Percentiles rank a stretch among this genome's conserved stretches.
phyloP scores from a whole-genome alignment of 37 sponge, comb jelly and placozoan genomes.

The Agelas oroides region DNA sequence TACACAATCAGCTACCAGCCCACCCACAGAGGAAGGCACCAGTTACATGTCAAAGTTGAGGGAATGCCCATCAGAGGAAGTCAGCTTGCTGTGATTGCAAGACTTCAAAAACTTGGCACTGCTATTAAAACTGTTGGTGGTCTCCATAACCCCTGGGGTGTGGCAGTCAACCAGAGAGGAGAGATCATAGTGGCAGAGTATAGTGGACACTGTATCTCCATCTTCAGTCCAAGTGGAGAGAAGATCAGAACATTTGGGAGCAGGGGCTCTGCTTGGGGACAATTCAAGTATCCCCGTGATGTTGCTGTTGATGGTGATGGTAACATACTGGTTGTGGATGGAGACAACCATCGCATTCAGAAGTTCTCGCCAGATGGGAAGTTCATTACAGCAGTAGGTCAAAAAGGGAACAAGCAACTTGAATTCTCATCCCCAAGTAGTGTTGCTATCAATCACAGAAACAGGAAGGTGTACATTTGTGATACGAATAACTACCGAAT shows the following conservation, averaged over 20 bases:
- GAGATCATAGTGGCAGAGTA: constrained; percentile 20
- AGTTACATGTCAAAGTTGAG: constrained; percentile 21
- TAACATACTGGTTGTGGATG: constrained; percentile 21
- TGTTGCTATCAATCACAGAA: constrained; percentile 31
- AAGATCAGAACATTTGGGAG: constrained; percentile 7
- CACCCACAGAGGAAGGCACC: neutral
- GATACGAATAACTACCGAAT: constrained; percentile 43
- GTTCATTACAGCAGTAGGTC: constrained; percentile 35
- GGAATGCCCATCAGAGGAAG: constrained; percentile 26
- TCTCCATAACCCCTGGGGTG: neutral
- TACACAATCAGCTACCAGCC: constrained; percentile 15
- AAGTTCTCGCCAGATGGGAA: constrained; percentile 49
- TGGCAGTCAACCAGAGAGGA: too few species aligned
- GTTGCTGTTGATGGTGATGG: constrained; percentile 32
- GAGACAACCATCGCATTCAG: constrained; percentile 40
- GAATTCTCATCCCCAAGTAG: constrained; percentile 39
- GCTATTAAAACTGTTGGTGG: neutral
- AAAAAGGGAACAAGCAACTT: constrained; percentile 1
- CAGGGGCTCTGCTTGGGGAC: neutral
- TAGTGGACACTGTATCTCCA: constrained; percentile 12
- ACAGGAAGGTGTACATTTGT: constrained; percentile 35
- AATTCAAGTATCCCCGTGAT: neutral
- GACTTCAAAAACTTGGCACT: neutral
- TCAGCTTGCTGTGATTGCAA: neutral
- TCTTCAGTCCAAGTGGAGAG: constrained; percentile 18